These are phyloP conservation scores for Andricus quercusramuli DNA, from an alignment of 2,888 invertebrate species.

Conservation along the genomic window DNA sequence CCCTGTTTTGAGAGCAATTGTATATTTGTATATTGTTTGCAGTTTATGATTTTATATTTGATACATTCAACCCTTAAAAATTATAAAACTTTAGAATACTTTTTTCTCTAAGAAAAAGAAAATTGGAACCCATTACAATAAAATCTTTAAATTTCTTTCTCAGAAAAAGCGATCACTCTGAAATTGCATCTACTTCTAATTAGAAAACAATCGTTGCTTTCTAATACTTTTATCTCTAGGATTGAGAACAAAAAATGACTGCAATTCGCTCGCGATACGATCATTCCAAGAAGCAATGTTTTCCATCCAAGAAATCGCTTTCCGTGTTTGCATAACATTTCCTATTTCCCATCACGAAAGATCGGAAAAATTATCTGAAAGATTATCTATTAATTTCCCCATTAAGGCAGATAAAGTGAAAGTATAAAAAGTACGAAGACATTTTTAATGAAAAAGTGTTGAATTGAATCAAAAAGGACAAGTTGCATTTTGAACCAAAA, in stretches of 20 bases:
- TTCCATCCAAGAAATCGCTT: conserved; percentile 17
- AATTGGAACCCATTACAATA: too few species aligned
- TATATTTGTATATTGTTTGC: too few species aligned
- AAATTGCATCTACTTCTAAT: conserved; percentile 7
- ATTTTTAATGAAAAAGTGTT: too few species aligned
- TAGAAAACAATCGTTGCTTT: conserved; percentile 37
- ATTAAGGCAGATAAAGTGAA: neutral
- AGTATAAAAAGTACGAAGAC: neutral
- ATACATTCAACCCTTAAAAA: too few species aligned
- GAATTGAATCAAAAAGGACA: too few species aligned
- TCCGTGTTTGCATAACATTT: conserved; percentile 30
- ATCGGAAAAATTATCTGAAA: neutral
- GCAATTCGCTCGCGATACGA: conserved; percentile 17
- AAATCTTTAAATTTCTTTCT: neutral
- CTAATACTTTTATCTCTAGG: conserved; percentile 10
- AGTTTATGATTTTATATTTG: too few species aligned
- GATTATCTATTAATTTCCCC: neutral
- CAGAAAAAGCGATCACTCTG: neutral
- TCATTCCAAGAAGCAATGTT: conserved; percentile 24
- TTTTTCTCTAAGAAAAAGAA: too few species aligned
- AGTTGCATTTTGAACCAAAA: too few species aligned
- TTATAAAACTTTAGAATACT: too few species aligned
- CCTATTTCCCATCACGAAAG: neutral
- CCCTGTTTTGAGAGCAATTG: too few species aligned
- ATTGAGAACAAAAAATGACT: conserved; percentile 14